Percentiles rank a stretch among this genome's conserved stretches.
Conservation (phyloP, 1,140 invertebrate genomes). For the Scaptomyza hsui region DNA sequence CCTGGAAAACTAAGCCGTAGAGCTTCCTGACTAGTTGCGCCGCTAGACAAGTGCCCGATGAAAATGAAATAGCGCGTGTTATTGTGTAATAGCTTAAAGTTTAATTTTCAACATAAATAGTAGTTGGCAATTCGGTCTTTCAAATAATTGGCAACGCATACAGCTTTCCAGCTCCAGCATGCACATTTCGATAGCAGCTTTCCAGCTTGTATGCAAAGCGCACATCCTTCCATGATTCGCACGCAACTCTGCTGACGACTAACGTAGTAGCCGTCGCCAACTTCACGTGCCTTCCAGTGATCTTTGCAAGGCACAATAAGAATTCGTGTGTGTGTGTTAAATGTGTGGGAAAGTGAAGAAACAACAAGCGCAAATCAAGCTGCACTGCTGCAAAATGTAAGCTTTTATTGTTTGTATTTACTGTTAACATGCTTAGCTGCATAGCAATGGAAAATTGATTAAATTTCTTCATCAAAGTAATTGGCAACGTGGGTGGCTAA, state of each 20-base stretch:
- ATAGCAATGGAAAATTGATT: conserved; percentile 20
- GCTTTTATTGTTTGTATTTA: not conserved
- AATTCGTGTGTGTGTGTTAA: not conserved
- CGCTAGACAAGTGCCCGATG: conserved; percentile 11
- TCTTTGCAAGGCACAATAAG: not conserved
- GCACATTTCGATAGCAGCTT: too few species aligned
- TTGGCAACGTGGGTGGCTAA: conserved; percentile 54
- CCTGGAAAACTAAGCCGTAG: conserved; percentile 17
- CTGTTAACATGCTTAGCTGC: not conserved
- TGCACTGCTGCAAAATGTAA: too few species aligned
- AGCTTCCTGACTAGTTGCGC: conserved; percentile 40
- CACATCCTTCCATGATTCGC: conserved; percentile 1
- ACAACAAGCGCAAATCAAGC: too few species aligned
- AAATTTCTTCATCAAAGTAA: conserved; percentile 51
- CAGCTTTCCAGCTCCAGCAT: not conserved
- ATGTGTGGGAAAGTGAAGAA: too few species aligned
- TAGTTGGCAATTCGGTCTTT: not conserved
- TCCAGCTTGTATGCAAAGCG: not conserved
- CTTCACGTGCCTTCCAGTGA: conserved; percentile 1
- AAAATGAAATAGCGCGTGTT: not conserved
- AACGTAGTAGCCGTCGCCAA: not conserved
- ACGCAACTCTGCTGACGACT: not conserved
- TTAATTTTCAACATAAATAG: not conserved
- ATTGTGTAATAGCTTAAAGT: not conserved
- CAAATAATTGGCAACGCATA: not conserved